Base-by-base conservation (phyloP, 1,140 invertebrate genomes). In the Melitaea cinxia region DNA sequence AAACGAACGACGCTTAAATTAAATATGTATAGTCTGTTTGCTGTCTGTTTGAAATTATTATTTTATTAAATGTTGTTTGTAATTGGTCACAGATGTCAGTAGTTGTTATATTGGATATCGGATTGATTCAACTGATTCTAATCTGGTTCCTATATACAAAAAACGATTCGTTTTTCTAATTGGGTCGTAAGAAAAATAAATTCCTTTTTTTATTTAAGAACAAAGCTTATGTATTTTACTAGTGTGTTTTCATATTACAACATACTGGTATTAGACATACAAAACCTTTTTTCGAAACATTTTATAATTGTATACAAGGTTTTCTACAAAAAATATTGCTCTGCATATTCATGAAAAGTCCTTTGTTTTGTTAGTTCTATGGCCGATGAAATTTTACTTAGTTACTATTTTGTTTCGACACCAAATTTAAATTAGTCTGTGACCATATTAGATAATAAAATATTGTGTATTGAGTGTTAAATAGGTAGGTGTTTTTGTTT, bases 11-110 rank as follows among this genome's bases (percentile, higher is more conserved):
- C 45, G 23, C 54, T 57, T 57, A 57, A 39, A 56, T 4, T 56
- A 39, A 57, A 57, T 57, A 39, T 57, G 54, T 57, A 57, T 42
- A 57, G 9, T 57, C 23, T 42, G 42, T 23, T 47, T 47, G 10
- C 42, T 47, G 23, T 19, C 12, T 21, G 17, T 47, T 21, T 12
- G 35, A 42, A 56, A 42, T 56, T 14, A 56, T 37, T 47, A 47
- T 47, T 21, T 47, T 23, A 47, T 47, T 47, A 23, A 47, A 42
- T 15, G 14, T 47, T 47, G 19, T 47, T n/a, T 21, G 21, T 47
- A 47, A 21, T 47, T 23, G 17, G 42, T 47, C 17, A 21, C 42
- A 47, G 42, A 42, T 17, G 17, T 17, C 7, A 4, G 15, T 47
- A 47, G 17, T 47, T n/a, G 12, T 47, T 47, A 47, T 23, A 23